Conservation (phyloP, 2,113 vertebrate species). For the Ascaphus truei region DNA sequence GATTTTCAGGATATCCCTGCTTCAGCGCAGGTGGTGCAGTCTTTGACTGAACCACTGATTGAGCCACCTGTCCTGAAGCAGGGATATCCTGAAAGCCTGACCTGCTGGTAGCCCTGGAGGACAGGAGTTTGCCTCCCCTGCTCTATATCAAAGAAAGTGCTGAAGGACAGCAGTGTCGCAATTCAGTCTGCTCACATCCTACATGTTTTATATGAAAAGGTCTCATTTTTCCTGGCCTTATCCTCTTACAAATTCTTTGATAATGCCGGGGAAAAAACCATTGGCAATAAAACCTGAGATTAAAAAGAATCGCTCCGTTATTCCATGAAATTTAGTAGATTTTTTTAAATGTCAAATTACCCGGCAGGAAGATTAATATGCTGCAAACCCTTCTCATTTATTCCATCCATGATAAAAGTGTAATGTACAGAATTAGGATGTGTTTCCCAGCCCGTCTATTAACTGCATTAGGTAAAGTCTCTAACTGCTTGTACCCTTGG, state of each 20-base stretch:
- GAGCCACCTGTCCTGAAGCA: no score
- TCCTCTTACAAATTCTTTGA: not conserved
- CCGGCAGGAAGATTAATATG: not conserved
- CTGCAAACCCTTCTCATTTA: constrained; percentile 2
- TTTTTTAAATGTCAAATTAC: constrained; percentile 13
- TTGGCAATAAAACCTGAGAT: constrained; percentile 1
- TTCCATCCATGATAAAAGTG: not conserved
- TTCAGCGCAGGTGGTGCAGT: no score
- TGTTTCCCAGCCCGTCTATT: not conserved
- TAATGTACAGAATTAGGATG: not conserved
- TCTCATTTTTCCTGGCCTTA: not conserved
- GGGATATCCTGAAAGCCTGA: no score
- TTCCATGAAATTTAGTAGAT: constrained; percentile 10
- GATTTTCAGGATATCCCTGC: no score
- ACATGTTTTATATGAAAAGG: not conserved
- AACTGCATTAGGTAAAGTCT: not conserved
- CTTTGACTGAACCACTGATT: no score
- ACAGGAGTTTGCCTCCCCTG: no score
- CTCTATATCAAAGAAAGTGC: not conserved
- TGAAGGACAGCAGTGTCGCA: no score
- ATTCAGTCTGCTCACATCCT: not conserved
- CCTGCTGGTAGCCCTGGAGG: no score
- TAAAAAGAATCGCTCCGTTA: constrained; percentile 12
- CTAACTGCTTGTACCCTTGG: not conserved
- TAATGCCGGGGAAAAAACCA: not conserved